A percentile compares a stretch with the other conserved stretches of the same genome.
These are phyloP conservation scores for Odontomyia ornata DNA, from an alignment of 2,888 invertebrate species.

Conservation along the genomic window DNA sequence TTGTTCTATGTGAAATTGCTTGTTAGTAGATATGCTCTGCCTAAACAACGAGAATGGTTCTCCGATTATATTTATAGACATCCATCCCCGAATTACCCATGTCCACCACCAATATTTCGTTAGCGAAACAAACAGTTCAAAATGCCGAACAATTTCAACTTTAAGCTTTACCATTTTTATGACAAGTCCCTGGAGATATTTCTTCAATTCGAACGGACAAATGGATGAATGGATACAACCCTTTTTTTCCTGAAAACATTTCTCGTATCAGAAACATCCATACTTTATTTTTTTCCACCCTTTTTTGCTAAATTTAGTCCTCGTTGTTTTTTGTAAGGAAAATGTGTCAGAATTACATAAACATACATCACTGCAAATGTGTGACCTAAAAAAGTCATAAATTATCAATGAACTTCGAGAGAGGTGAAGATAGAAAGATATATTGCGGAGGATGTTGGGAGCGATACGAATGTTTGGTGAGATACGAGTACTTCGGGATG, in stretches of 20 bases:
- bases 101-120: no score
- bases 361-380: slow-evolving; percentile 39
- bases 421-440: neutral
- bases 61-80: no score
- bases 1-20: no score
- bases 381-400: slow-evolving; percentile 36
- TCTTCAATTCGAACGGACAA: neutral
- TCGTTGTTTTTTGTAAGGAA: neutral
- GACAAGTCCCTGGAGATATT: slow-evolving; percentile 14
- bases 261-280: no score
- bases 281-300: no score
- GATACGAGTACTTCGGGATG: no score
- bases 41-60: no score
- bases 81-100: no score
- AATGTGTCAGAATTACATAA: slow-evolving; percentile 38
- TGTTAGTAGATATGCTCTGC: no score
- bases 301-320: neutral
- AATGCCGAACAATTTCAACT: neutral
- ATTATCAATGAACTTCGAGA: slow-evolving; percentile 29
- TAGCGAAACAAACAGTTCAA: neutral
- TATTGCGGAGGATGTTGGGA: neutral
- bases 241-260: neutral
- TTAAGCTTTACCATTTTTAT: slow-evolving; percentile 33
- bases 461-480: neutral
- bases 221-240: neutral